phyloP scores from a whole-genome alignment of 2,113 vertebrate genomes.

The Coreoperca whiteheadi region DNA sequence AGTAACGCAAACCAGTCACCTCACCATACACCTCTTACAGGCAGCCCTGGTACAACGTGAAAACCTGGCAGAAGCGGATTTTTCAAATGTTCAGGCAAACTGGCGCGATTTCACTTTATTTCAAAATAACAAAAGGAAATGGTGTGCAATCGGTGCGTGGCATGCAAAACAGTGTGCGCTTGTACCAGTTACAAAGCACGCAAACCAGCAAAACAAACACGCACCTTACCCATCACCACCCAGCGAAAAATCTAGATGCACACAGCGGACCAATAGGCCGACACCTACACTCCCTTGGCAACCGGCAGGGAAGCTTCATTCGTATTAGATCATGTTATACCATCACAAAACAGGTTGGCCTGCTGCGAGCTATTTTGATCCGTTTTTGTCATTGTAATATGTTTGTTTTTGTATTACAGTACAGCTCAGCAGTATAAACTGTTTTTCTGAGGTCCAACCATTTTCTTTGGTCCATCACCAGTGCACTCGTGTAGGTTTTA shows the following conservation, averaged over 20 bases:
- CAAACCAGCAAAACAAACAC: neutral
- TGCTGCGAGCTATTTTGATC: neutral
- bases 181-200: neutral
- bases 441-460: neutral
- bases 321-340: neutral
- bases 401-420: neutral
- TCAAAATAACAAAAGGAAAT: slow-evolving; percentile 27
- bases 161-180: neutral
- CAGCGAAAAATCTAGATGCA: neutral
- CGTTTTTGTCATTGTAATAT: neutral
- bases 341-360: neutral
- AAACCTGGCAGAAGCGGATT: slow-evolving; percentile 25
- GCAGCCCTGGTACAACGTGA: neutral
- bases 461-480: slow-evolving; percentile 9
- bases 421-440: neutral
- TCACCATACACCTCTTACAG: slow-evolving; percentile 8
- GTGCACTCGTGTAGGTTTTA: neutral
- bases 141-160: neutral
- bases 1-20: slow-evolving; percentile 36
- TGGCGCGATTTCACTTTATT: slow-evolving; percentile 7
- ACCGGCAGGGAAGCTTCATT: neutral
- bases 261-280: neutral
- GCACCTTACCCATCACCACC: neutral
- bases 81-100: neutral
- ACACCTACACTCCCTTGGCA: neutral